Conservation (phyloP, 2,113 vertebrate genomes). For the Indri indri region DNA sequence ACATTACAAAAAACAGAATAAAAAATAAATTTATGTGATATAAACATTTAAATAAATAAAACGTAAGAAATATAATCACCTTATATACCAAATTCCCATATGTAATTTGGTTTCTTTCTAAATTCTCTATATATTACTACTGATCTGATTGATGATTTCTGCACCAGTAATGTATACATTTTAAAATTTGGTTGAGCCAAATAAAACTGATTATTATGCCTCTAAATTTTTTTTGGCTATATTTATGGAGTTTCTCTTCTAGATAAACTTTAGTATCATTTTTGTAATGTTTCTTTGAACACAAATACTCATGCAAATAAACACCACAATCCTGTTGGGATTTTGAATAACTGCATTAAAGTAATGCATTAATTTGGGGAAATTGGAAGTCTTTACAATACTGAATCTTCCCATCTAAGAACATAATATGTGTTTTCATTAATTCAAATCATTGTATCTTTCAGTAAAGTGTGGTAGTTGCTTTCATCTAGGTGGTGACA, state of each 20-base stretch:
- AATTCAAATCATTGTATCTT: not conserved
- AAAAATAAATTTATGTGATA: conserved; percentile 49
- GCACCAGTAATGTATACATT: not conserved
- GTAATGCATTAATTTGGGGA: not conserved
- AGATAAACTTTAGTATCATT: conserved; percentile 25
- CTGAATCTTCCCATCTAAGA: not conserved
- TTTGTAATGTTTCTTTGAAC: not conserved
- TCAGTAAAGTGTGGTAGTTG: not conserved
- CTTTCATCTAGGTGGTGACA: not conserved
- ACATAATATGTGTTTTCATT: not conserved
- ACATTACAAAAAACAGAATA: not conserved
- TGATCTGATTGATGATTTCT: not conserved
- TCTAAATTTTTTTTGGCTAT: not conserved
- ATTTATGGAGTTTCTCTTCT: conserved; percentile 14
- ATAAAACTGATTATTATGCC: not conserved
- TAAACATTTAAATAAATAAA: conserved; percentile 31
- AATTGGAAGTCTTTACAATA: not conserved
- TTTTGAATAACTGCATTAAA: not conserved
- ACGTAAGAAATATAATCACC: not conserved
- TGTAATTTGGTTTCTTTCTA: not conserved
- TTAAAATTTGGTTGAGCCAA: not conserved
- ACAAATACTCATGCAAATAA: not conserved
- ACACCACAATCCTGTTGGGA: not conserved
- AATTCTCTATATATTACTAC: not conserved
- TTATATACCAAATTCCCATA: conserved; percentile 3